Evolutionary conservation across 2,113 vertebrate species (phyloP).

Genomic region (Brachypodius melanocephalos): DNA sequence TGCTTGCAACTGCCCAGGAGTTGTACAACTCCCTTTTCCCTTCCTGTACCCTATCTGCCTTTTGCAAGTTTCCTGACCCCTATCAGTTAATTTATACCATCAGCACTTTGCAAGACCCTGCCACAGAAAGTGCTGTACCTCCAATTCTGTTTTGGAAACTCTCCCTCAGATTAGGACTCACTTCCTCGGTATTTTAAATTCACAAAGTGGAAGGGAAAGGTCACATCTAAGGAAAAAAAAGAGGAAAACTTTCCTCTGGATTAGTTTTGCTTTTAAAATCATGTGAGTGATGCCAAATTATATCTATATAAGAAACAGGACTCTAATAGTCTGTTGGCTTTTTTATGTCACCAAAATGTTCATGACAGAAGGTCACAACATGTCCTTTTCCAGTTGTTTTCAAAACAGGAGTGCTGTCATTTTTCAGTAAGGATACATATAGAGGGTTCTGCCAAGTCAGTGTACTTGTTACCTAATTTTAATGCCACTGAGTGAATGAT

Average conservation of each 20-base stretch:
- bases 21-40: constrained; percentile 31
- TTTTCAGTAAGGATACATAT: background rate
- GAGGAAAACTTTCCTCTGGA: background rate
- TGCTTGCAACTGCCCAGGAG: background rate
- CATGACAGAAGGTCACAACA: background rate
- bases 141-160: constrained; percentile 1
- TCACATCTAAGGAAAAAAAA: background rate
- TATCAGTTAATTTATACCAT: background rate
- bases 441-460: background rate
- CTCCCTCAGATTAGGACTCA: background rate
- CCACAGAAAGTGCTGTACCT: constrained; percentile 4
- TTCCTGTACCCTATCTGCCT: constrained; percentile 44
- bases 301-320: background rate
- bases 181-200: background rate
- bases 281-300: background rate
- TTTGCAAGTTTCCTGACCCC: constrained; percentile 50
- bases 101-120: background rate
- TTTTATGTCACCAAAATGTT: background rate
- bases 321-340: background rate
- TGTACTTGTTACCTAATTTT: background rate
- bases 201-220: background rate
- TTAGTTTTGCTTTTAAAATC: background rate
- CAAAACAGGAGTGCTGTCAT: background rate
- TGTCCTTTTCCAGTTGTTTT: background rate
- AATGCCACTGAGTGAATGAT: background rate